Evolutionary conservation across 2,113 vertebrate species (phyloP).

Genomic region (Cephalopterus ornatus): DNA sequence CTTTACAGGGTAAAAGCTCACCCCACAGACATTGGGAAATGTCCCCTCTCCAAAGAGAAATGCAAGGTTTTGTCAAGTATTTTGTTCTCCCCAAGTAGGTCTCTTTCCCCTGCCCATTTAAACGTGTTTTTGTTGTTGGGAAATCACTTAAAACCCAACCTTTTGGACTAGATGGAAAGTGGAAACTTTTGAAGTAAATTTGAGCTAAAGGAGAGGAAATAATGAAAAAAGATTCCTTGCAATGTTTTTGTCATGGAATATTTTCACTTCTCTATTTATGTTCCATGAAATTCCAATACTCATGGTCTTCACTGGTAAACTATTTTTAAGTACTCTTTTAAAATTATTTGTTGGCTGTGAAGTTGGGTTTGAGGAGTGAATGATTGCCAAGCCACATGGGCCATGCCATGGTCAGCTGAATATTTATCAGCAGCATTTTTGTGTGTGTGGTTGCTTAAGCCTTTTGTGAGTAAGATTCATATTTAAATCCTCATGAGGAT

Average conservation of each 20-base stretch:
- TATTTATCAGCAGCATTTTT: neutral
- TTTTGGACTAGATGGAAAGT: neutral
- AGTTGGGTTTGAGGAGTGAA: neutral
- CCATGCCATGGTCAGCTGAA: neutral
- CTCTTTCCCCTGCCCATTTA: neutral
- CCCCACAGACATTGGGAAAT: neutral
- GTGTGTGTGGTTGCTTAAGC: neutral
- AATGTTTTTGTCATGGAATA: neutral
- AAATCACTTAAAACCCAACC: neutral
- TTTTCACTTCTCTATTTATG: neutral
- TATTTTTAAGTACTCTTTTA: neutral
- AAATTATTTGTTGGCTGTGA: neutral
- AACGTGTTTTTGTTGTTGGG: accelerated
- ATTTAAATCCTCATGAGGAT: neutral
- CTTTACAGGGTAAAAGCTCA: neutral
- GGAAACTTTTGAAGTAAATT: neutral
- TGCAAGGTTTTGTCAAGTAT: neutral
- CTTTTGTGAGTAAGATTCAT: neutral
- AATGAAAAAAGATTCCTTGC: neutral
- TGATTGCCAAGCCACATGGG: neutral
- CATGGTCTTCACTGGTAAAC: neutral
- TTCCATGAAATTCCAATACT: neutral
- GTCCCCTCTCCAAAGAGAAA: neutral
- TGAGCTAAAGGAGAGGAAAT: neutral
- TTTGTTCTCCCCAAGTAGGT: neutral